Conservation (phyloP, 2,113 vertebrate genomes). For the Xyrauchen texanus region DNA sequence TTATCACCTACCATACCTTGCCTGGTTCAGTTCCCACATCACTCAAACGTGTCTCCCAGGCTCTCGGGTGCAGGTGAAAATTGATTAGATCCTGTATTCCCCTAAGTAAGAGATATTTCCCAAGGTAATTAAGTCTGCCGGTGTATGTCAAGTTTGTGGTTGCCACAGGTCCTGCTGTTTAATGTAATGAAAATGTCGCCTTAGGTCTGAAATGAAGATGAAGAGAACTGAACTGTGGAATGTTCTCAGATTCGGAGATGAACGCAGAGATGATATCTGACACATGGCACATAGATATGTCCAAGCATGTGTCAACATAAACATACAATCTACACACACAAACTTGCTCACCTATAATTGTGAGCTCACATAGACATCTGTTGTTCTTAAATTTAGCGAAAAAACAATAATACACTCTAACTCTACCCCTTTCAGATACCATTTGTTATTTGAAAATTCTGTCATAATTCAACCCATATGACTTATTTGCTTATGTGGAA, state of each 20-base stretch:
- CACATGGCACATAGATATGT: neutral
- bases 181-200: constrained; percentile 39
- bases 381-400: no score
- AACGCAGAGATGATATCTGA: constrained; percentile 7
- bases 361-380: no score
- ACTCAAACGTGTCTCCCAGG: constrained; percentile 5
- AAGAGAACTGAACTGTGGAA: neutral
- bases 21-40: neutral
- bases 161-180: neutral
- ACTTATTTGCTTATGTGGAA: no score
- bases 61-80: neutral
- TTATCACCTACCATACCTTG: constrained; percentile 5
- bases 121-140: constrained; percentile 48
- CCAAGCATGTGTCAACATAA: no score
- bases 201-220: neutral
- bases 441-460: no score
- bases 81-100: constrained; percentile 14
- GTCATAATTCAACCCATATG: no score
- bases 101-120: constrained; percentile 35
- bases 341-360: no score
- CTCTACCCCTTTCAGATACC: no score
- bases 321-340: no score
- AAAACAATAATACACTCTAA: no score
- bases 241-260: no score
- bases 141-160: neutral